A percentile compares a stretch with the other conserved stretches of the same genome.
Conservation (phyloP, 1,140 invertebrate genomes). For the Zaprionus kolodkinae region DNA sequence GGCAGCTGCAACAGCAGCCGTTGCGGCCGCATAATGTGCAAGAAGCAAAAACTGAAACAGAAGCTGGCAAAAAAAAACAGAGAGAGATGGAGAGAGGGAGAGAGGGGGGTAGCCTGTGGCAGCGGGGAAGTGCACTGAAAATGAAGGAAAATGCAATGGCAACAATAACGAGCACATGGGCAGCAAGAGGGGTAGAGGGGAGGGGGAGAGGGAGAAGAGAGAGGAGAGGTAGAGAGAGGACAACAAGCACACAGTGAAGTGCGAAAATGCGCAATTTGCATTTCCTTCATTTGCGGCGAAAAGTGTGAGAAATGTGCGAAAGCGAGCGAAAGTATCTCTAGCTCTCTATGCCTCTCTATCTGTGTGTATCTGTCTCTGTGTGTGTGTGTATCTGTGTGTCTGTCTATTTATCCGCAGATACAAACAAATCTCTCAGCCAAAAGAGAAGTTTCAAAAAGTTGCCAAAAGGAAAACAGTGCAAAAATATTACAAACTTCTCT, state of each 20-base stretch:
- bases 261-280: conserved; percentile 50
- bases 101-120: neutral
- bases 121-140: neutral
- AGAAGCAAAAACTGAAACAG: conserved; percentile 16
- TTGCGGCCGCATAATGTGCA: conserved; percentile 47
- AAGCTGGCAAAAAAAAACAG: conserved; percentile 10
- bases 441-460: conserved; percentile 2
- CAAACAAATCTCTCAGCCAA: neutral
- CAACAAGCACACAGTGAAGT: conserved; percentile 18
- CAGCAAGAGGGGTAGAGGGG: neutral
- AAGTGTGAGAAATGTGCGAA: conserved; percentile 39
- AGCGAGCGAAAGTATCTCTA: conserved; percentile 13
- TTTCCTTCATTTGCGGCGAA: conserved; percentile 44
- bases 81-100: neutral
- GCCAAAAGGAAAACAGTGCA: conserved; percentile 6
- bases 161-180: neutral
- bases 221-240: neutral
- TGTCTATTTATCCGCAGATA: conserved; percentile 6
- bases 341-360: conserved; percentile 4
- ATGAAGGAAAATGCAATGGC: neutral
- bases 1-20: conserved; percentile 8
- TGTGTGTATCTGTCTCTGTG: neutral
- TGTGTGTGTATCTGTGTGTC: neutral
- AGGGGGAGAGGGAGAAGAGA: neutral
- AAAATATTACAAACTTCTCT: conserved; percentile 1